phyloP scores from a whole-genome alignment of 2,113 vertebrate genomes.

The Papio anubis region DNA sequence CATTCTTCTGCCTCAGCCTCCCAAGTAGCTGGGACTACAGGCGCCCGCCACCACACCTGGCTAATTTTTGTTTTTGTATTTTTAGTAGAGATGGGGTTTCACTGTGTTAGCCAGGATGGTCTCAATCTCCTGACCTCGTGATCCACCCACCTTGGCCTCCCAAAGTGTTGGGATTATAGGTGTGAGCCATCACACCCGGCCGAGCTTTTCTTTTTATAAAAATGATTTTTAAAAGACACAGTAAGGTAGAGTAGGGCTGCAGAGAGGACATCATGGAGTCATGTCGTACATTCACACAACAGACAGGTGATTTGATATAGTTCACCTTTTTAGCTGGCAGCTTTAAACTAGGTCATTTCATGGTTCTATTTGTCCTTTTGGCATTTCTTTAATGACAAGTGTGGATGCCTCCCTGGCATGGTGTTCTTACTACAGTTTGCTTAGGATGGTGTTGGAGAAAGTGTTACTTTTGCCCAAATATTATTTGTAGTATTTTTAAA shows the following conservation, averaged over 20 bases:
- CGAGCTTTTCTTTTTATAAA: neutral
- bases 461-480: conserved; percentile 48
- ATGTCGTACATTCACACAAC: neutral
- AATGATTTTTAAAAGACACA: conserved; percentile 3
- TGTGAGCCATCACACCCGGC: too few species aligned
- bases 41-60: too few species aligned
- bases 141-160: too few species aligned
- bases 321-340: neutral
- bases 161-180: too few species aligned
- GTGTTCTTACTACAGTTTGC: conserved; percentile 46
- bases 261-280: neutral
- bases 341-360: conserved; percentile 46
- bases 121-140: too few species aligned
- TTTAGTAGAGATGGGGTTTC: too few species aligned
- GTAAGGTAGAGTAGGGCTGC: neutral
- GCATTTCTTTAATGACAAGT: conserved; percentile 44
- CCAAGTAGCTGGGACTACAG: too few species aligned
- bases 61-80: too few species aligned
- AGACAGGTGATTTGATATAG: neutral
- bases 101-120: too few species aligned
- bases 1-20: too few species aligned
- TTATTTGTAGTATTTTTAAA: conserved; percentile 43
- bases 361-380: conserved; percentile 36
- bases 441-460: conserved; percentile 14
- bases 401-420: neutral